phyloP scores from a whole-genome alignment of 2,888 invertebrate species.

The Pandemis cinnamomeana region DNA sequence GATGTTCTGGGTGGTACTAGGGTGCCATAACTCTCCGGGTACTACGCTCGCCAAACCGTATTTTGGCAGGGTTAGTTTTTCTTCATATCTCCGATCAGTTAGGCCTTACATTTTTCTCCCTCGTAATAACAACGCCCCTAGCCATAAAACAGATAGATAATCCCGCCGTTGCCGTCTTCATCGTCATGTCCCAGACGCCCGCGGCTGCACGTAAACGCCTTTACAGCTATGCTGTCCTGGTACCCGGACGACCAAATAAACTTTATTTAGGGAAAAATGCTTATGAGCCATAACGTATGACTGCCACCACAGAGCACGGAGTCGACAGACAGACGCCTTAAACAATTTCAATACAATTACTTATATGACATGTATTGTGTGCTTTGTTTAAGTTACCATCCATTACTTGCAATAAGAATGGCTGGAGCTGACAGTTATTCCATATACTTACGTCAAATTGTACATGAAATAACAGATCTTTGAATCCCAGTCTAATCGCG shows the following conservation, averaged over 20 bases:
- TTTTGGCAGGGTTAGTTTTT: not conserved
- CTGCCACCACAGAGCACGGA: too few relatives aligned
- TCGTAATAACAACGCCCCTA: not conserved
- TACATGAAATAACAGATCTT: too few relatives aligned
- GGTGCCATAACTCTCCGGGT: not conserved
- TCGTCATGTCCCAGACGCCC: not conserved
- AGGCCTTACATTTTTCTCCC: not conserved
- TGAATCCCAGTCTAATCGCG: too few relatives aligned
- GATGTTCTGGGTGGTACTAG: not conserved
- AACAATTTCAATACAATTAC: too few relatives aligned
- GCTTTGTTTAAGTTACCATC: too few relatives aligned
- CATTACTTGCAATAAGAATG: too few relatives aligned
- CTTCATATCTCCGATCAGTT: not conserved
- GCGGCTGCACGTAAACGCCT: conserved; percentile 2
- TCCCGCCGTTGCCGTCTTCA: not conserved
- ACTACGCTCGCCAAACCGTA: not conserved
- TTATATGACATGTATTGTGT: too few relatives aligned
- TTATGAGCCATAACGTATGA: not conserved
- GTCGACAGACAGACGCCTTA: too few relatives aligned
- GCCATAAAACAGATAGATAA: conserved; percentile 6
- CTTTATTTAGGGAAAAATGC: conserved; percentile 9
- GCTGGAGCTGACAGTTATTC: too few relatives aligned
- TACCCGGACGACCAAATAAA: conserved; percentile 14
- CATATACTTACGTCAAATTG: too few relatives aligned
- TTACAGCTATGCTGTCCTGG: conserved; percentile 3